Evolutionary conservation across 2,888 invertebrate genomes (phyloP).

Genomic region (Dasysyrphus tricinctus): DNA sequence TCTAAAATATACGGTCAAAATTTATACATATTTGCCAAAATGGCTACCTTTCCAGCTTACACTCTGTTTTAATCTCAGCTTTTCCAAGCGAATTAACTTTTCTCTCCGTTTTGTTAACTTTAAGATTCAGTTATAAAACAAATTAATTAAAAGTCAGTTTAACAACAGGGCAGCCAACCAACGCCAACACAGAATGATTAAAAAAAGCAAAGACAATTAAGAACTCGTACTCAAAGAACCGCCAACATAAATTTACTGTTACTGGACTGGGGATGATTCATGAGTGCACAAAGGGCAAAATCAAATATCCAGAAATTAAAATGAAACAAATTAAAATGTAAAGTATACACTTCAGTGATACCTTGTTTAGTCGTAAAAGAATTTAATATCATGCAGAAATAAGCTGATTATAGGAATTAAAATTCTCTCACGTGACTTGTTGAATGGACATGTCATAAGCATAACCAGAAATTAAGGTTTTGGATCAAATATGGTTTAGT

Average conservation of each 20-base stretch:
- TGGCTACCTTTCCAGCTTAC: not conserved
- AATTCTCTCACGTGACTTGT: constrained; percentile 3
- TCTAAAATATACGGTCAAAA: too few species aligned
- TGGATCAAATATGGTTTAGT: not conserved
- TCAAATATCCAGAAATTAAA: not conserved
- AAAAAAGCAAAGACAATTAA: not conserved
- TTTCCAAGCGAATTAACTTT: not conserved
- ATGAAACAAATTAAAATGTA: constrained; percentile 5
- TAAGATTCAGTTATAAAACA: not conserved
- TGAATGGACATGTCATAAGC: not conserved
- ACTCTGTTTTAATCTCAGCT: not conserved
- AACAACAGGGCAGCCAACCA: not conserved
- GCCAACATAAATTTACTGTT: not conserved
- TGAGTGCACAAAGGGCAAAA: constrained; percentile 9
- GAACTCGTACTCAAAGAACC: not conserved
- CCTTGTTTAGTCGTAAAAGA: not conserved
- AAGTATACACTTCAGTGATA: constrained; percentile 7
- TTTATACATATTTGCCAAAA: too few species aligned
- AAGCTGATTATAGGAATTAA: not conserved
- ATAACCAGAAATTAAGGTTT: not conserved
- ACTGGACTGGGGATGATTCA: not conserved
- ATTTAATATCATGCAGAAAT: not conserved
- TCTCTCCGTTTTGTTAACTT: not conserved
- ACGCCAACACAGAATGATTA: not conserved
- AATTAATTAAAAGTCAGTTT: not conserved